Evolutionary conservation across 2,888 invertebrate genomes (phyloP).

Genomic region (Cremastobaeus sp.): DNA sequence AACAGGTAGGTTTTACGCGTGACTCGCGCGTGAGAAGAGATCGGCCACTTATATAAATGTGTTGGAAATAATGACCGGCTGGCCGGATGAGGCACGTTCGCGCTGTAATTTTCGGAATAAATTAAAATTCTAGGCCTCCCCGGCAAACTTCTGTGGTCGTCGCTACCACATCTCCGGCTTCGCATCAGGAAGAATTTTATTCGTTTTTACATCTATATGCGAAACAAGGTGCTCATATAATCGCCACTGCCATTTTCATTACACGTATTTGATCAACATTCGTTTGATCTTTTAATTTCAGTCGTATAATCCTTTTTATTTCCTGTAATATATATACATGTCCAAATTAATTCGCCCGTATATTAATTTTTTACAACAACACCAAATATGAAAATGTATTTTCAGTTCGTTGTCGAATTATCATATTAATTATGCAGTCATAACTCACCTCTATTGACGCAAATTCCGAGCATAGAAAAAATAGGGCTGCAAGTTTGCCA

Average conservation of each 20-base stretch:
- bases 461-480: no score
- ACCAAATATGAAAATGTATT: no score
- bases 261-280: constrained; percentile 18
- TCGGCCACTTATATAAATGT: constrained; percentile 61
- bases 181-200: constrained; percentile 32
- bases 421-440: no score
- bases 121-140: constrained; percentile 67
- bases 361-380: no score
- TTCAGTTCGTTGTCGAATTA: no score
- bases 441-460: no score
- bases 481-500: no score
- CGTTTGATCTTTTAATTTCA: constrained; percentile 14
- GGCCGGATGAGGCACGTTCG: constrained; percentile 61
- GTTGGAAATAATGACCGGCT: constrained; percentile 56
- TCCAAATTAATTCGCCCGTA: no score
- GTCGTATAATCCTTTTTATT: no score
- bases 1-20: constrained; percentile 60
- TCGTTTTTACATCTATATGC: constrained; percentile 24
- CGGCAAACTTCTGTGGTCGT: constrained; percentile 43
- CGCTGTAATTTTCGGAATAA: constrained; percentile 68
- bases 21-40: constrained; percentile 65
- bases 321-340: no score
- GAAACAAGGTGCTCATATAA: constrained; percentile 21
- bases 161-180: constrained; percentile 36
- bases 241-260: constrained; percentile 26